Conservation (phyloP, 2,797 vertebrate genomes). For the Aldrovandia affinis region DNA sequence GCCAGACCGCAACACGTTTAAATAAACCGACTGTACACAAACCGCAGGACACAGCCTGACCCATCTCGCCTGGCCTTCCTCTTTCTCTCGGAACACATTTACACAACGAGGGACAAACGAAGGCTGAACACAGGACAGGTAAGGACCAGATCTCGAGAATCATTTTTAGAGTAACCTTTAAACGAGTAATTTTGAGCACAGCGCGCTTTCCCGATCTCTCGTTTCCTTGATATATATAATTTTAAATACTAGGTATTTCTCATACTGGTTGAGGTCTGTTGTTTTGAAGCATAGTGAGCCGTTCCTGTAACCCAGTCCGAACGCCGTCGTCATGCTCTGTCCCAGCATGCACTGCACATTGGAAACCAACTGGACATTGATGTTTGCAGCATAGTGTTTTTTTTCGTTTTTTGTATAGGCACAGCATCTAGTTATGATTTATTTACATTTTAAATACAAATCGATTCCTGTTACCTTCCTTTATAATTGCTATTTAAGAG, state of each 20-base stretch:
- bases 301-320: not conserved
- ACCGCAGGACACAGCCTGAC: not conserved
- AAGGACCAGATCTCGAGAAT: not conserved
- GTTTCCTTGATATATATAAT: not conserved
- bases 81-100: not conserved
- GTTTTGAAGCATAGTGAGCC: not conserved
- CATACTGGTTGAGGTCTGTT: not conserved
- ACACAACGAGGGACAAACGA: not conserved
- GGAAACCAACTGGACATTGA: slow-evolving; percentile 51
- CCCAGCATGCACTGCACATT: slow-evolving; percentile 2
- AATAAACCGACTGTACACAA: not conserved
- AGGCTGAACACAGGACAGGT: not conserved
- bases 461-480: slow-evolving; percentile 62
- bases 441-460: slow-evolving; percentile 65
- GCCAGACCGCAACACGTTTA: not conserved
- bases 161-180: not conserved
- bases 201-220: not conserved
- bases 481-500: slow-evolving; percentile 57
- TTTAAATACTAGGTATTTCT: slow-evolving; percentile 25
- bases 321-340: not conserved
- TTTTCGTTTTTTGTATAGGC: not conserved
- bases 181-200: not conserved
- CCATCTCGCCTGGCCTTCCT: not conserved
- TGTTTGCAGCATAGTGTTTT: slow-evolving; percentile 53
- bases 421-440: slow-evolving; percentile 50